phyloP scores from a whole-genome alignment of 1,140 invertebrate species.

The Trichogramma pretiosum region DNA sequence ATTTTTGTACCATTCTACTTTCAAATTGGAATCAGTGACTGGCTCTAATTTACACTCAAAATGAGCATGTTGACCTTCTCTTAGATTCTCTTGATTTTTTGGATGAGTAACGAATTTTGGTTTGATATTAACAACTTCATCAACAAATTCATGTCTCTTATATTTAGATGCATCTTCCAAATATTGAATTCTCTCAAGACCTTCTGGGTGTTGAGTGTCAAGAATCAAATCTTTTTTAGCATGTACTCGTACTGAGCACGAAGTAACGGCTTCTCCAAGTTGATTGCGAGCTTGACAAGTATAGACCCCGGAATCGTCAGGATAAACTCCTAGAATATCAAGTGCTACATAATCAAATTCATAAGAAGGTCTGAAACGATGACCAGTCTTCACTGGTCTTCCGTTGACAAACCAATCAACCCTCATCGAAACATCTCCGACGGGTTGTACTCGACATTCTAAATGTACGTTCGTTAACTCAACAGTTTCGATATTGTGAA shows the following conservation, averaged over 20 bases:
- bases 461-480: conserved; percentile 89
- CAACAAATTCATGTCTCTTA: conserved; percentile 70
- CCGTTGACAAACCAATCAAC: conserved; percentile 98
- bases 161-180: conserved; percentile 80
- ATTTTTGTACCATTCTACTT: conserved; percentile 92
- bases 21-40: conserved; percentile 87
- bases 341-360: conserved; percentile 97
- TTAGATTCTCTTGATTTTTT: conserved; percentile 73
- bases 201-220: conserved; percentile 78
- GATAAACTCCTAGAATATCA: conserved; percentile 91
- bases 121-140: conserved; percentile 73
- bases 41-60: conserved; percentile 97
- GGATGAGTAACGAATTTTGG: conserved; percentile 79
- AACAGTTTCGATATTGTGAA: conserved; percentile 84
- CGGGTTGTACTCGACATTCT: conserved; percentile 85
- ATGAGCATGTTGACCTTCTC: conserved; percentile 88
- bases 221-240: conserved; percentile 79
- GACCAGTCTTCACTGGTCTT: conserved; percentile 74
- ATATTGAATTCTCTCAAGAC: conserved; percentile 83
- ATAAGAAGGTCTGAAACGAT: conserved; percentile 89
- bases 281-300: conserved; percentile 87
- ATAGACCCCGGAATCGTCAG: conserved; percentile 93
- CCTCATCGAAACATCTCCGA: conserved; percentile 89
- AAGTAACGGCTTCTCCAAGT: conserved; percentile 88
- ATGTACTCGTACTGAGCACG: conserved; percentile 76